Percentiles rank a stretch among this genome's conserved stretches.
These are phyloP conservation scores for Leiothrix lutea DNA, from an alignment of 2,113 vertebrate species.

Conservation along the genomic window DNA sequence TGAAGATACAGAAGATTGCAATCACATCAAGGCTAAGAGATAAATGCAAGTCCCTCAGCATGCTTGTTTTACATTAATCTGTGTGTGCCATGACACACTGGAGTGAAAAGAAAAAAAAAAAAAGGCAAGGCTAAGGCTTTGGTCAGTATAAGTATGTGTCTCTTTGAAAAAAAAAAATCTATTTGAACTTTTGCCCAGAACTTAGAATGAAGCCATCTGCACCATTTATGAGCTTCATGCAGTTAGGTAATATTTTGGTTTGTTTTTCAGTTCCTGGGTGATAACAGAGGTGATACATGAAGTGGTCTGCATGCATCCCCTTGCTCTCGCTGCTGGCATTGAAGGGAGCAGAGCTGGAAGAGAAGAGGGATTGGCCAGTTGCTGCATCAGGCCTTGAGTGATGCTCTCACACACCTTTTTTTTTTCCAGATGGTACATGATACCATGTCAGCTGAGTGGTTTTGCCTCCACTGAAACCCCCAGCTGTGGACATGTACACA, in stretches of 20 bases:
- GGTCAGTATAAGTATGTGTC: not conserved
- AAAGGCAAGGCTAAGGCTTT: not conserved
- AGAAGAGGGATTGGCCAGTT: not conserved
- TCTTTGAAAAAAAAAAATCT: not conserved
- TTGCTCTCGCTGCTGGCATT: not conserved
- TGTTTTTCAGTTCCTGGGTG: not conserved
- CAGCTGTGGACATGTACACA: not conserved
- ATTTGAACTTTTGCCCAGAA: slow-evolving; percentile 46
- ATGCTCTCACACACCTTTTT: not conserved
- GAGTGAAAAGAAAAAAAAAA: not conserved
- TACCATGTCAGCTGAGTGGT: not conserved
- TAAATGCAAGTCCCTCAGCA: not conserved
- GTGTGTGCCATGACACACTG: not conserved
- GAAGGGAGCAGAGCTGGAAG: not conserved
- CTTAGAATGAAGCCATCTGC: slow-evolving; percentile 45
- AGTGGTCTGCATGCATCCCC: not conserved
- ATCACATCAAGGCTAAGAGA: not conserved
- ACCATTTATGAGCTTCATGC: not conserved
- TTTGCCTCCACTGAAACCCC: not conserved
- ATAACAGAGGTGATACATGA: slow-evolving; percentile 8
- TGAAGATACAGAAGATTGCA: slow-evolving; percentile 3
- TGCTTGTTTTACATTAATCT: not conserved
- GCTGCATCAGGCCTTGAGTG: fast-evolving
- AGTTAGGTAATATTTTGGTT: slow-evolving; percentile 33
- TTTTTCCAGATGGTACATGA: not conserved